Evolutionary conservation across 2,888 invertebrate genomes (phyloP), one percentile per base, ranked within the genome.

Genomic region (Drosophila neotestacea): DNA sequence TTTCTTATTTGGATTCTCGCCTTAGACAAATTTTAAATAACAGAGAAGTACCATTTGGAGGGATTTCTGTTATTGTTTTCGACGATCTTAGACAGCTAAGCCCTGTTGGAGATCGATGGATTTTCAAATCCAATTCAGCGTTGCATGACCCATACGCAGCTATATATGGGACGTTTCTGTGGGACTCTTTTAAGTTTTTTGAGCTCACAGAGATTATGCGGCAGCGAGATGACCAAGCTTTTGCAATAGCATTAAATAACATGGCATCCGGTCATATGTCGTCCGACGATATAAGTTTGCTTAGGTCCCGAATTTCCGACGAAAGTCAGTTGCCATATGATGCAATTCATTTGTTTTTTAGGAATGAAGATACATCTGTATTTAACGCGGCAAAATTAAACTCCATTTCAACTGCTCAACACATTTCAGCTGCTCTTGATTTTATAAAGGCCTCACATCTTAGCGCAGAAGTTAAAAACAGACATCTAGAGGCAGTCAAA

Each of bases 61-160:
- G 30, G 30, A 6, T 30, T 30, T 30, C 30, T 30, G 30, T 30
- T 30, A 30, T 30, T 6, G 30, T 30, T 34, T 62, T 62, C 27
- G 63, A 36, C 22, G 50, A 63, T 63, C 52, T 62, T 7, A 7
- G 62, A 10, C 55, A 63, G 30, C 32, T 63, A 32, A 30, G 22
- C 7, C 55, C 63, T 5, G 48, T 55, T 9, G 48, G 32, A 32
- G 32, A 32, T 32, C 32, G 32, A 32, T 32, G 32, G 32, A 44
- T 36, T 64, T 58, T 13, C 30, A 64, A 58, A 3, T 46, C 52
- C 46, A 46, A 11, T 11, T 30, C 30, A 4, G 30, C 7, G 16
- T 42, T 50, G 9, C 36, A 48, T 38, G 42, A 60, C 27, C 41
- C 48, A 27, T 42, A 55, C 13, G 16, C 16, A 16, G 16, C 16